phyloP scores from a whole-genome alignment of 2,797 vertebrate species.

The Serranus cabrilla region DNA sequence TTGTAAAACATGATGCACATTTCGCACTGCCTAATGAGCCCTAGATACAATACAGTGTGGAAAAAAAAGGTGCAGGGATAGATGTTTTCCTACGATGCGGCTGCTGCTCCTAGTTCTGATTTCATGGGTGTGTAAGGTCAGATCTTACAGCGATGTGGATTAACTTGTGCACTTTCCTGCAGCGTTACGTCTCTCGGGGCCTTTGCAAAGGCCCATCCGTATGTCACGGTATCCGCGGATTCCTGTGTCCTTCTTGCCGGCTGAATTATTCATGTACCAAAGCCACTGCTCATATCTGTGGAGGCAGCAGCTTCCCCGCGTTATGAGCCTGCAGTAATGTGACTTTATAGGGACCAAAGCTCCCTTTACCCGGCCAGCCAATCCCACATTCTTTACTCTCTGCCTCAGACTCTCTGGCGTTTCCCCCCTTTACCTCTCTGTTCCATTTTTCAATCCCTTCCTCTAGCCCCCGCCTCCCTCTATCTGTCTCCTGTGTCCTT shows the following conservation, averaged over 20 bases:
- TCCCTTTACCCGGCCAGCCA: slow-evolving; percentile 57
- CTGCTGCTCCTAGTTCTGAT: slow-evolving; percentile 19
- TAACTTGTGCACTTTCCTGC: slow-evolving; percentile 54
- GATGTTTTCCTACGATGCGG: neutral
- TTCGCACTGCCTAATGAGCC: slow-evolving; percentile 70
- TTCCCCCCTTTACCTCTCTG: slow-evolving; percentile 23
- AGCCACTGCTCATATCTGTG: slow-evolving; percentile 76
- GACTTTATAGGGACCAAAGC: slow-evolving; percentile 69
- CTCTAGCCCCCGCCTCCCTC: slow-evolving; percentile 7
- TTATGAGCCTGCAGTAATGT: slow-evolving; percentile 69
- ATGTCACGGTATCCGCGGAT: slow-evolving; percentile 56
- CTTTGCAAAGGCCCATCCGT: slow-evolving; percentile 51
- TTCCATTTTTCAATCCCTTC: slow-evolving; percentile 45
- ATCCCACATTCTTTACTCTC: slow-evolving; percentile 49
- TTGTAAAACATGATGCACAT: slow-evolving; percentile 72
- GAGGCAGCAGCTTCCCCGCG: slow-evolving; percentile 75
- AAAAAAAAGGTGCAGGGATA: slow-evolving; percentile 9
- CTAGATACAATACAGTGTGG: slow-evolving; percentile 23
- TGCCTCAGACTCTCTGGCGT: slow-evolving; percentile 12
- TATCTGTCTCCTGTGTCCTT: slow-evolving; percentile 22
- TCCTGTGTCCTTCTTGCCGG: slow-evolving; percentile 58
- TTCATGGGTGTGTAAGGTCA: slow-evolving; percentile 53
- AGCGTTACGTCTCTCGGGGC: slow-evolving; percentile 52
- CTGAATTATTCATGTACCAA: slow-evolving; percentile 81
- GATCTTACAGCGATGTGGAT: slow-evolving; percentile 58